Conservation (phyloP, 2,797 vertebrate species). For the Bradypodion ventrale region DNA sequence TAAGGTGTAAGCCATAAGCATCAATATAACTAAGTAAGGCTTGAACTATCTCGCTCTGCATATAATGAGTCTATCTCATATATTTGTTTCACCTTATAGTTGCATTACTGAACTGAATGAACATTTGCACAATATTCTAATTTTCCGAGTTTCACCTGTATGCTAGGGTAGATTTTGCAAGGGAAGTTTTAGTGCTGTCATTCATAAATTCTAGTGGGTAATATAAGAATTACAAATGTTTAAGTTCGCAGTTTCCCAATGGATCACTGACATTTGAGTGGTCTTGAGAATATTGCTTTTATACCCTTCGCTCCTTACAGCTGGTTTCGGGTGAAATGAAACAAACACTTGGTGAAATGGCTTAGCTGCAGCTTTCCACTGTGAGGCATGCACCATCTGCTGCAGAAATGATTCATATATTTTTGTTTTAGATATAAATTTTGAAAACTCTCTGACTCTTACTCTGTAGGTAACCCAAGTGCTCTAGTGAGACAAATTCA, state of each 20-base stretch:
- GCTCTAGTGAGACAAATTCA: conserved; percentile 88
- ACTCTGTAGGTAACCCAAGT: conserved; percentile 83
- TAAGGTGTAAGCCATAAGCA: too few relatives aligned
- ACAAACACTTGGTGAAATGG: neutral
- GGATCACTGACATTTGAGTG: too few relatives aligned
- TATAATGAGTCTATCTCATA: too few relatives aligned
- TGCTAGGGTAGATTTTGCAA: neutral
- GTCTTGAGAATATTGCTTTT: neutral
- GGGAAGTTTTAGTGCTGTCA: neutral
- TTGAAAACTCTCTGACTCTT: conserved; percentile 3
- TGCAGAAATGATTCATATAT: conserved; percentile 35
- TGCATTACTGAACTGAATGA: too few relatives aligned
- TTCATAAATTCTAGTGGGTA: neutral
- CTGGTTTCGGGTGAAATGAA: neutral
- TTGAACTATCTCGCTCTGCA: too few relatives aligned
- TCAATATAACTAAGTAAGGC: too few relatives aligned
- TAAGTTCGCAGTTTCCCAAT: neutral
- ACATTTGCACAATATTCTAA: too few relatives aligned
- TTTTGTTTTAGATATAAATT: conserved; percentile 17
- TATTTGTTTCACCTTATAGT: too few relatives aligned
- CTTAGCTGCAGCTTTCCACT: neutral
- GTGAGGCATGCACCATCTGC: neutral
- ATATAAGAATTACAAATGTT: neutral
- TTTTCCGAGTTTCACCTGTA: neutral
- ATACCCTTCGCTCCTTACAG: neutral